A percentile compares a stretch with the other conserved stretches of the same genome.
Conservation (phyloP, 2,113 vertebrate species). For the Gasterosteus nipponicus region DNA sequence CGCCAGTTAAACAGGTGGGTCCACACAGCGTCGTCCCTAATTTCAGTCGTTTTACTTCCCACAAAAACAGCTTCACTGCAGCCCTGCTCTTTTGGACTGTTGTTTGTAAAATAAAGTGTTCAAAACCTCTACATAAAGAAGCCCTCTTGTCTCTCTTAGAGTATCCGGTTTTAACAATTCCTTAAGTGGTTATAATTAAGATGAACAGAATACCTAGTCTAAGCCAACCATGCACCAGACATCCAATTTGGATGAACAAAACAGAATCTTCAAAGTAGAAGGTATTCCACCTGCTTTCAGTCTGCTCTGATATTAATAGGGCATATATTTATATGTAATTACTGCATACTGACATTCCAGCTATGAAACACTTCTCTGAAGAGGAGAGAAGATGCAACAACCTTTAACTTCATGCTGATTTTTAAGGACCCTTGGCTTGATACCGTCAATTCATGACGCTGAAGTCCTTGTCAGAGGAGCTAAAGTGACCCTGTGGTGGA, state of each 20-base stretch:
- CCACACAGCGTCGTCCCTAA: background rate
- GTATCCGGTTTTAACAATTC: background rate
- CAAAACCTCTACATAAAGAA: background rate
- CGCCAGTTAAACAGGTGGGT: background rate
- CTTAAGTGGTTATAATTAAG: background rate
- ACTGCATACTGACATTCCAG: background rate
- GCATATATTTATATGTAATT: conserved; percentile 21
- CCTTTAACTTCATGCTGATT: conserved; percentile 55
- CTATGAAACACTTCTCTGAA: conserved; percentile 11
- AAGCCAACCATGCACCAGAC: background rate
- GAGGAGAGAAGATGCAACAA: conserved; percentile 26
- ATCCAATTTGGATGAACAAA: background rate
- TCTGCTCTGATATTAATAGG: conserved; percentile 9
- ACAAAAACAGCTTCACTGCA: background rate
- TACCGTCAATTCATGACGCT: conserved; percentile 1
- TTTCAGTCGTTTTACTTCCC: background rate
- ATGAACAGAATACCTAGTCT: background rate
- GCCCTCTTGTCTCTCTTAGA: background rate
- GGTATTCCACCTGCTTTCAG: conserved; percentile 4
- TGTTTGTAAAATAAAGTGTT: background rate
- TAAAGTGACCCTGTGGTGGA: background rate
- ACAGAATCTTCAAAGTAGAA: conserved; percentile 8
- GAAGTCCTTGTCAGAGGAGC: background rate
- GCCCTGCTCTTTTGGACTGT: background rate
- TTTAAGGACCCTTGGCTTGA: conserved; percentile 45